These are phyloP conservation scores for Chloropsis cyanopogon DNA, from an alignment of 2,113 vertebrate genomes.

Conservation along the genomic window DNA sequence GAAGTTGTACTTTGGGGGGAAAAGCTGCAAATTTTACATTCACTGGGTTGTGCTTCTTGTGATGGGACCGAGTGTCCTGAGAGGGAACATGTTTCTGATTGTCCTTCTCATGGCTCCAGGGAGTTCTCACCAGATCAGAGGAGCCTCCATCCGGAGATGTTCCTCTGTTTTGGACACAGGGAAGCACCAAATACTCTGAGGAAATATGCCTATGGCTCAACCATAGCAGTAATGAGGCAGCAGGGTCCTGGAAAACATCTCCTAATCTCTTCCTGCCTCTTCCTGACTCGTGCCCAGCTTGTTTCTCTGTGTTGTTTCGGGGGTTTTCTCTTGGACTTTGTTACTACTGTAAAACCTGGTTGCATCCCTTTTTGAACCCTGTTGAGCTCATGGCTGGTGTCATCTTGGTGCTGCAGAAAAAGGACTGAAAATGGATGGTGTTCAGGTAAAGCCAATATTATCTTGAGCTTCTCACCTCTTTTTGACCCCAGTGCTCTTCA, in stretches of 20 bases:
- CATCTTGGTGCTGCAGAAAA: neutral
- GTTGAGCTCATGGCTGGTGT: neutral
- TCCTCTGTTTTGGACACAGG: neutral
- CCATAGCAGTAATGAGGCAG: fast-evolving
- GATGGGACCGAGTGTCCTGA: neutral
- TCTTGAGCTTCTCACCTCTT: neutral
- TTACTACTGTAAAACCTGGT: neutral
- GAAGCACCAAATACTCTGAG: neutral
- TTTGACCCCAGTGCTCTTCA: neutral
- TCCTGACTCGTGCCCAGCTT: neutral
- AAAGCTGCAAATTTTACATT: neutral
- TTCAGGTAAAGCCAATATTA: neutral
- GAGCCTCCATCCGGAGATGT: neutral
- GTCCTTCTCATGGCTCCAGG: neutral
- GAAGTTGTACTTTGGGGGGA: fast-evolving
- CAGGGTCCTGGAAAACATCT: neutral
- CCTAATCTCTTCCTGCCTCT: neutral
- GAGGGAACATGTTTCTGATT: neutral
- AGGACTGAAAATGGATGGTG: neutral
- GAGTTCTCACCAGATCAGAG: neutral
- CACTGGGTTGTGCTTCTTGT: neutral
- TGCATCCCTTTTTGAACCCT: neutral
- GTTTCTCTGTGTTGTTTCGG: neutral
- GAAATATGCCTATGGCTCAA: neutral
- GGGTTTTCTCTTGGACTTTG: neutral